These are phyloP conservation scores for Bhutanitis thaidina DNA, from an alignment of 2,888 invertebrate genomes.

Conservation along the genomic window DNA sequence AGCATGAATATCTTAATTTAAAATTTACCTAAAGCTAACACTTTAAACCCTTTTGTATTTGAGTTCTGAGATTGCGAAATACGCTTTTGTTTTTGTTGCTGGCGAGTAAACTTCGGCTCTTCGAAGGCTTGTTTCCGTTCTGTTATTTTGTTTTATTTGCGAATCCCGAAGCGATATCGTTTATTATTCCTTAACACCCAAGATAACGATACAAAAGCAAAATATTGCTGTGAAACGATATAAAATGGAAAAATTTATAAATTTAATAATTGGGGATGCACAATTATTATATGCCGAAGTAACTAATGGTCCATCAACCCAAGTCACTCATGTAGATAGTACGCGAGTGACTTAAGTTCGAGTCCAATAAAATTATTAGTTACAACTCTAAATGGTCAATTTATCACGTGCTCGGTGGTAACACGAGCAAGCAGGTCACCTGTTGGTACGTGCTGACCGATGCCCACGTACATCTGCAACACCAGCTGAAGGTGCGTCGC, in stretches of 20 bases:
- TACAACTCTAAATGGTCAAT: too few species aligned
- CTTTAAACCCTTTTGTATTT: conserved; percentile 13
- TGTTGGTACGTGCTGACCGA: too few species aligned
- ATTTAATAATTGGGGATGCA: too few species aligned
- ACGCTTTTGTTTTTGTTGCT: conserved; percentile 14
- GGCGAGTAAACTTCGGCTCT: conserved; percentile 3
- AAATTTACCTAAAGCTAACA: conserved; percentile 9
- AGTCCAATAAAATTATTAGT: too few species aligned
- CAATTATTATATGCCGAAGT: too few species aligned
- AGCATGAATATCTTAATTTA: conserved; percentile 1
- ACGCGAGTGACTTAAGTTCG: too few species aligned
- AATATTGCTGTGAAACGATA: conserved; percentile 1
- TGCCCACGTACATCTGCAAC: too few species aligned
- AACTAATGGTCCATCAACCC: too few species aligned
- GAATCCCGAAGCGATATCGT: conserved; percentile 11
- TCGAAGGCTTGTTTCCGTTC: conserved; percentile 1
- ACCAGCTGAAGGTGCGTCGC: too few species aligned
- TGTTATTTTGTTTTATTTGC: conserved; percentile 13
- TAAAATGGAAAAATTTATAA: conserved; percentile 5
- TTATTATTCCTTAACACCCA: conserved; percentile 9
- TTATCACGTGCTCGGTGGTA: too few species aligned
- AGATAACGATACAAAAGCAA: conserved; percentile 9
- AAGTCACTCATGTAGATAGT: too few species aligned
- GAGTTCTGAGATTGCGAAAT: conserved; percentile 16
- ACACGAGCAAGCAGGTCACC: too few species aligned